Base-by-base conservation (phyloP, 2,797 vertebrate genomes). In the Pseudochirops cupreus region DNA sequence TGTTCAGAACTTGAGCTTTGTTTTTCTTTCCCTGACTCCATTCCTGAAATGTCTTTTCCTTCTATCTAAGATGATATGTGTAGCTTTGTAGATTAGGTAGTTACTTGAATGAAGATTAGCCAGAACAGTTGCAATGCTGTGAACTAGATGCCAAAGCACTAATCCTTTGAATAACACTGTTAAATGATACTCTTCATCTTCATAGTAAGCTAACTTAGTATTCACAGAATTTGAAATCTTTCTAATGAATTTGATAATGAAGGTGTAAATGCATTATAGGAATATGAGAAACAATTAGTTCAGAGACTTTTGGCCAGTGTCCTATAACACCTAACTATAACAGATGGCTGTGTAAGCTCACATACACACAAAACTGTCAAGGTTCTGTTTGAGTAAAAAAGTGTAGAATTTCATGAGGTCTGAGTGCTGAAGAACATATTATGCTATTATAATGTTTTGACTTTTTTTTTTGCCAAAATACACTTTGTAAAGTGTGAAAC, bases 81-180 rank as follows among this genome's bases (percentile, higher is more conserved):
- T 31, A 52, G 46, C 89, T 90, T 54, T 54, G 89, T 90, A 90
- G 50, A 54, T 52, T 52, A 90, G 31, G 89, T 52, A 29, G 89
- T 16, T 54, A 29, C 54, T 54, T 54, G 89, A 62, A 50, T 97
- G 89, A 92, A 91, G 87, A 97, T 97, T 92, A 96, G 82, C 39
- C 39, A 12, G 97, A 57, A 96, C 58, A 96, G 0, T 92, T 95
- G 2, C 58, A 31, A 93, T 96, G 58, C 56, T 98, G 91, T 97
- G 89, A 97, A 5, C 10, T 95, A 98, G 96, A 97, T 97, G 96
- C 97, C 95, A 97, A 67, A 96, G 95, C 0, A 1, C 91, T 97
- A 95, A 96, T 59, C 96, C 96, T 97, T 96, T 98, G 93, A 97
- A 52, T 95, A 82, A 50, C 46, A 0, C 31, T 96, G 39, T 93